These are phyloP conservation scores for Arremon brunneinucha DNA, from an alignment of 2,797 vertebrate genomes.

Conservation along the genomic window DNA sequence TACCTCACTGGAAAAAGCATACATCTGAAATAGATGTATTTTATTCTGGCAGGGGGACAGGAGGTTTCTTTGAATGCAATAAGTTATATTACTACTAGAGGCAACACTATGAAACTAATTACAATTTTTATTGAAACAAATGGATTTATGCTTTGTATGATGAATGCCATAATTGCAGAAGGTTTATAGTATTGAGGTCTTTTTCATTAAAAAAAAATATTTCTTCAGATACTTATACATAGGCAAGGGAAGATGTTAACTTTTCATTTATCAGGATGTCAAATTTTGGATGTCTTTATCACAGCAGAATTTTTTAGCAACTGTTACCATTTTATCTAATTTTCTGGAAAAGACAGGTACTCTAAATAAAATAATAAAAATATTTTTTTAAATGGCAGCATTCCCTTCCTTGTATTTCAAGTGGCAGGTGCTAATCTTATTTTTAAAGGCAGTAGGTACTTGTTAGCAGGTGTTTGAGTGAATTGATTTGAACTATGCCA, in stretches of 20 bases:
- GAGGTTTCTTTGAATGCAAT: not conserved
- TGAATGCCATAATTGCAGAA: not conserved
- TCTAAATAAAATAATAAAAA: not conserved
- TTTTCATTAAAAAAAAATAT: not conserved
- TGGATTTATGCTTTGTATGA: not conserved
- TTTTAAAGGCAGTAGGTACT: not conserved
- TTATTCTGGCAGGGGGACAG: not conserved
- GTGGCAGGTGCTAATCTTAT: not conserved
- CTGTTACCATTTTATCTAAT: not conserved
- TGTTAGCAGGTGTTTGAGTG: not conserved
- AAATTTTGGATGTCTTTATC: not conserved
- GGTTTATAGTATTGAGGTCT: fast-evolving
- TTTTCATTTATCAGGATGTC: not conserved
- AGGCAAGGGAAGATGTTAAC: not conserved
- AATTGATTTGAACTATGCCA: not conserved
- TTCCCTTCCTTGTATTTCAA: not conserved
- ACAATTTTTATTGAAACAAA: not conserved
- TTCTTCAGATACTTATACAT: not conserved
- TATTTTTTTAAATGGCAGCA: not conserved
- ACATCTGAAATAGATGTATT: not conserved
- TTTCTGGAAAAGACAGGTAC: not conserved
- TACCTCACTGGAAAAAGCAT: not conserved
- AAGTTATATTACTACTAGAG: not conserved
- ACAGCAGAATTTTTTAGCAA: not conserved
- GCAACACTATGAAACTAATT: not conserved